Base-by-base conservation (phyloP, 1,140 invertebrate genomes). In the Heliothis subflexa region DNA sequence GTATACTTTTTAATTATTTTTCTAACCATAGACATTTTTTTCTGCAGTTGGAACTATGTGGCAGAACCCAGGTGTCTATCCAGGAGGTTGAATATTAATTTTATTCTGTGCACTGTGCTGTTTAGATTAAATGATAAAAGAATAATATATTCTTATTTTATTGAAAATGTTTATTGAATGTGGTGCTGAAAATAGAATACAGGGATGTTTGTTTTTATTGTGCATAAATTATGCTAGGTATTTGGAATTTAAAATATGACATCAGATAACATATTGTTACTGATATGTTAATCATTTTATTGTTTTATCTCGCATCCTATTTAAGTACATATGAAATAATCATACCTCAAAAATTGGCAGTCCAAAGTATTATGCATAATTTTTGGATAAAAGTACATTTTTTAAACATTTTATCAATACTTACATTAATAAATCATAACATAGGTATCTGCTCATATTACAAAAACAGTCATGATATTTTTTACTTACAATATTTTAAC, bases 41-140 rank as follows among this genome's bases (percentile, higher is more conserved):
- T 91, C 82, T 87, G 82, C 92, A 93, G 93, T 81, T 85, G 81
- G 84, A 81, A 84, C 89, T 78, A 94, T 95, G 94, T 94, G 91
- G 93, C 94, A 93, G 89, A 93, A 90, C 79, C 85, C 85, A 85
- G 94, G 92, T 88, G 89, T 92, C 14, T 94, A 92, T 88, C 93
- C 93, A 10, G 93, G 93, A 92, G 91, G 93, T 93, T 77, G 81
- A 78, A 84, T 61, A 76, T 85, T 82, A 45, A 78, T 82, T 85
- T 80, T 85, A 84, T 80, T 85, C 9, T 18, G 33, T 28, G 40
- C 25, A 33, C 11, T 52, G 47, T 62, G n/a, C n/a, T n/a, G n/a
- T n/a, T 28, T 45, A 12, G 40, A 73, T 77, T 77, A 9, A 14
- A 45, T 77, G 74, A 55, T 77, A 77, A 77, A 66, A 77, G 57